phyloP scores from a whole-genome alignment of 2,113 vertebrate genomes.

The Pelusios castaneus region DNA sequence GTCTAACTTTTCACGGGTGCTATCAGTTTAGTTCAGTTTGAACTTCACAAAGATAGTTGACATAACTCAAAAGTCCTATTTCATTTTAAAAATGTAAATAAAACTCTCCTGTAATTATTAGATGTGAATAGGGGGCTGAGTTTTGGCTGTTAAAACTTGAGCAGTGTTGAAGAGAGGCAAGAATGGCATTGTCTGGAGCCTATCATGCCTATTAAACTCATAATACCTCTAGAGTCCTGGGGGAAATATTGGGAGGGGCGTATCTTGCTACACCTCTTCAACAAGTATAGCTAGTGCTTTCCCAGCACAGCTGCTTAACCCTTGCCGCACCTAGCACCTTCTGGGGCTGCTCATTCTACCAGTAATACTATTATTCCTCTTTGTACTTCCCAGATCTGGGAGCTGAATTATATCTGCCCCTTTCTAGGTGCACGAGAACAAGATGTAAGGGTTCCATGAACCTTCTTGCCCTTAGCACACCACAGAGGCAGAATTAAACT shows the following conservation, averaged over 20 bases:
- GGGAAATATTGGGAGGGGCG: neutral
- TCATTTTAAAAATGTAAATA: neutral
- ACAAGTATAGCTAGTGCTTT: neutral
- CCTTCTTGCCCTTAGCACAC: neutral
- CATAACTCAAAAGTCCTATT: neutral
- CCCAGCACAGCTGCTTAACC: neutral
- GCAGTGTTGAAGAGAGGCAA: neutral
- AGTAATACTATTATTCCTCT: neutral
- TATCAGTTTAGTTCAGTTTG: neutral
- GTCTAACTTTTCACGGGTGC: neutral
- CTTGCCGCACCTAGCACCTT: neutral
- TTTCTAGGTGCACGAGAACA: neutral
- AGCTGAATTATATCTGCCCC: neutral
- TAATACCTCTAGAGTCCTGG: neutral
- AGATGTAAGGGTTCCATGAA: neutral
- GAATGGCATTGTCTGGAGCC: neutral
- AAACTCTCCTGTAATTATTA: neutral
- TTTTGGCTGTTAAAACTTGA: neutral
- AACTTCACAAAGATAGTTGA: neutral
- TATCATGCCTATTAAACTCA: fast-evolving
- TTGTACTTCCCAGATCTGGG: neutral
- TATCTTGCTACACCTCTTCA: neutral
- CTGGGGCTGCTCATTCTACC: neutral
- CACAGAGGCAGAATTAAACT: neutral
- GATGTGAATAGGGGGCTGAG: neutral